These are phyloP conservation scores for Torymus auratus DNA, from an alignment of 2,888 invertebrate species.

Conservation along the genomic window DNA sequence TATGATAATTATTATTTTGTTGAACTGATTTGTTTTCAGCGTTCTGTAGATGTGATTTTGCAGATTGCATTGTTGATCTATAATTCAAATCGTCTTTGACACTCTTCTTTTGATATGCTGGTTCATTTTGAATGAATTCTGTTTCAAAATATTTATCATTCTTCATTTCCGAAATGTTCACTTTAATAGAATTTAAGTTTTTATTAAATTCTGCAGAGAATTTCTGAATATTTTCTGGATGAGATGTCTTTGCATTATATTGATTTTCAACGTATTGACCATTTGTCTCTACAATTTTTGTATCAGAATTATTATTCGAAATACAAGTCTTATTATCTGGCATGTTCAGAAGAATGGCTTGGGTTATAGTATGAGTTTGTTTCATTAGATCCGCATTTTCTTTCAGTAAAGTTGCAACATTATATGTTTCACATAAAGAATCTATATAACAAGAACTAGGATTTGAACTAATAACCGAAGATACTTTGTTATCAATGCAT, in stretches of 20 bases:
- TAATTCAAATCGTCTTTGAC: background rate
- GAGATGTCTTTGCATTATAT: background rate
- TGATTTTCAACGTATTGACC: background rate
- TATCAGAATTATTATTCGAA: background rate
- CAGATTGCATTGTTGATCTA: background rate
- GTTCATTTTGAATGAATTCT: background rate
- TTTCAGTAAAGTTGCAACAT: conserved; percentile 35
- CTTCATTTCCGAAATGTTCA: conserved; percentile 1
- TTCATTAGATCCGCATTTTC: conserved; percentile 38
- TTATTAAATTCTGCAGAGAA: conserved; percentile 3
- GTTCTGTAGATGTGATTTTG: background rate
- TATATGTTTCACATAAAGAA: conserved; percentile 13
- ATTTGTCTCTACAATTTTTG: background rate
- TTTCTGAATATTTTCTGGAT: background rate
- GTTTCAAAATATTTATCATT: conserved; percentile 5
- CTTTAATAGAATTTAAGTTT: conserved; percentile 23
- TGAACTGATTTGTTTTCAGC: background rate
- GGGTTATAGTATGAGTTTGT: conserved; percentile 44
- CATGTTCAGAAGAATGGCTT: conserved; percentile 44
- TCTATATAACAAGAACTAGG: conserved; percentile 1
- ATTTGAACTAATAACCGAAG: background rate
- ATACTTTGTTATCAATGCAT: background rate
- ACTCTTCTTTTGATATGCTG: background rate
- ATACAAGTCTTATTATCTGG: conserved; percentile 2
- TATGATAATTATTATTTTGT: background rate